Conservation (phyloP, 2,888 invertebrate species). For the Acanthacorydalis orientalis region DNA sequence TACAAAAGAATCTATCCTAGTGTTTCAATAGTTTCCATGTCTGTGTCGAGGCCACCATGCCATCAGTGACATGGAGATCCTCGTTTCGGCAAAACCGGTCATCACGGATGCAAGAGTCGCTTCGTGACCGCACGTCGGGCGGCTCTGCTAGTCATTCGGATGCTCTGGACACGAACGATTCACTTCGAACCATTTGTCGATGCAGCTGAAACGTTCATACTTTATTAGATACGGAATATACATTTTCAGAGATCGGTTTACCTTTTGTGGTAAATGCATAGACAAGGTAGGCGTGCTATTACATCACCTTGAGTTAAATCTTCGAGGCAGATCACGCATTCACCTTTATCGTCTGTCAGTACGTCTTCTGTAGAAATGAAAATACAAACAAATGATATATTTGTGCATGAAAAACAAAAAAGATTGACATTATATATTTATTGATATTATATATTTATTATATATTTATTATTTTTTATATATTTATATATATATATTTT, state of each 20-base stretch:
- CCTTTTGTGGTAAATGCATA: constrained; percentile 99
- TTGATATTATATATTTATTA: not conserved
- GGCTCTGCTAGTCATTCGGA: constrained; percentile 69
- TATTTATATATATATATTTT: not conserved
- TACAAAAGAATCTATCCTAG: no score
- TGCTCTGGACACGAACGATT: constrained; percentile 98
- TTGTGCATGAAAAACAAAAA: not conserved
- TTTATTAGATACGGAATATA: not conserved
- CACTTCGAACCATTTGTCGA: constrained; percentile 98
- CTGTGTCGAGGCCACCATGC: no score
- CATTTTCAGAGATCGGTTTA: constrained; percentile 28
- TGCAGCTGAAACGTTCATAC: constrained; percentile 56
- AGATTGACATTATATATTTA: not conserved
- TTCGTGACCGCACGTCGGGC: constrained; percentile 8
- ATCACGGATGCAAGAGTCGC: not conserved
- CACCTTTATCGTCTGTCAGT: constrained; percentile 89
- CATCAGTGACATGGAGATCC: no score
- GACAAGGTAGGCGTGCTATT: constrained; percentile 95
- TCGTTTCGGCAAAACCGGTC: no score
- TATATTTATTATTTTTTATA: constrained; percentile 1
- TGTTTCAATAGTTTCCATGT: no score
- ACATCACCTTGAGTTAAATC: constrained; percentile 89
- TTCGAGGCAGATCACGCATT: constrained; percentile 98
- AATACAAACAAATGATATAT: constrained; percentile 4
- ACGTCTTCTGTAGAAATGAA: constrained; percentile 73